Percentiles rank a stretch among this genome's conserved stretches.
These are phyloP conservation scores for Hypsopygia costalis DNA, from an alignment of 2,888 invertebrate genomes.

Conservation along the genomic window DNA sequence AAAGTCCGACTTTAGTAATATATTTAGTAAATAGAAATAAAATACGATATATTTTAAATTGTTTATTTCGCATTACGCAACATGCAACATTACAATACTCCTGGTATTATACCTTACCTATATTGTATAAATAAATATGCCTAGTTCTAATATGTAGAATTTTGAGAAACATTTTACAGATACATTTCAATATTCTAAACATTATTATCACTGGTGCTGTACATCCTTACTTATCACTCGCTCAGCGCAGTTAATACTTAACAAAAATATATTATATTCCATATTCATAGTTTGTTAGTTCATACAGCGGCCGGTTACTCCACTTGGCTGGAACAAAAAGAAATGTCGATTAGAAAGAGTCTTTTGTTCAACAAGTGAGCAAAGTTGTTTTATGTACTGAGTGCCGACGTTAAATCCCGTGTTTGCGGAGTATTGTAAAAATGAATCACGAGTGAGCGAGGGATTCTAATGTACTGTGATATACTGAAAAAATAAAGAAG, in stretches of 20 bases:
- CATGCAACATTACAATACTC: slow-evolving; percentile 44
- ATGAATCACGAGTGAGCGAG: too few species aligned
- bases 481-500: too few species aligned
- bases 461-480: too few species aligned
- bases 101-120: slow-evolving; percentile 43
- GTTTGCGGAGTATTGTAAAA: too few species aligned
- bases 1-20: too few species aligned
- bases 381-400: too few species aligned
- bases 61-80: slow-evolving; percentile 51
- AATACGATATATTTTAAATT: slow-evolving; percentile 25
- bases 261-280: slow-evolving; percentile 33
- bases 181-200: slow-evolving; percentile 33
- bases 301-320: slow-evolving; percentile 36
- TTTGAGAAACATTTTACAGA: slow-evolving; percentile 53
- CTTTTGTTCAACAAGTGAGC: too few species aligned
- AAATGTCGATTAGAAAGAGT: too few species aligned
- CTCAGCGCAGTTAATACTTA: slow-evolving; percentile 62
- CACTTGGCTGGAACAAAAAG: slow-evolving; percentile 58
- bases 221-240: slow-evolving; percentile 37
- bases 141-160: slow-evolving; percentile 55
- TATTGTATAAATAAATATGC: slow-evolving; percentile 57
- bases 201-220: slow-evolving; percentile 43
- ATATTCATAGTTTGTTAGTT: slow-evolving; percentile 15
- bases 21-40: too few species aligned
- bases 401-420: too few species aligned